Base-by-base conservation (phyloP, 2,113 vertebrate genomes). In the Oreamnos americanus region DNA sequence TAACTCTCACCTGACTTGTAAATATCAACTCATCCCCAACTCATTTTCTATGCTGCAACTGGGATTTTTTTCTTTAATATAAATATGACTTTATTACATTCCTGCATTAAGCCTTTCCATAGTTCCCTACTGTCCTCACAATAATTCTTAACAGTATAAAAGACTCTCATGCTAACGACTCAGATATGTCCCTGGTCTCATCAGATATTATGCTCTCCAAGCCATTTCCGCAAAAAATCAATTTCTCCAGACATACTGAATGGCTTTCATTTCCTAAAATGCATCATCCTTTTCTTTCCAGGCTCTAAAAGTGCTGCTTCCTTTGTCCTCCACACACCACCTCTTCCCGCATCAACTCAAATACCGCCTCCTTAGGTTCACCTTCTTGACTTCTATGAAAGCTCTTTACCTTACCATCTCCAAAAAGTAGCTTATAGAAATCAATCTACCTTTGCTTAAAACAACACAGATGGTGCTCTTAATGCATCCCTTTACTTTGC, bases 291-390 rank as follows among this genome's bases (percentile, higher is more conserved):
- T 28, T 91, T 55, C 58, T 71, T 33, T 36, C 78, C 43, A 71
- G 6, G 55, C 8, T 45, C 57, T 36, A 43, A 36, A 26, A 5
- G 7, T 33, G 19, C 55, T 30, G 3, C 23, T 92, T 84, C 43
- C 76, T 51, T 89, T 51, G 28, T 62, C 51, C 19, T 74, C 7
- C 25, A n/a, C 14, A 74, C 11, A 28, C 14, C 39, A 60, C 7
- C 25, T 25, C 14, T 79, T 1, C 17, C 43, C 9, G 0, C 1
- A 49, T 58, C 1, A 25, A 26, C 47, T 84, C 28, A 78, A 28
- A 15, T 28, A 10, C 4, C 2, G 0, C 5, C 26, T 57, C 17
- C 25, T 23, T 16, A n/a, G 10, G 16, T 3, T 26, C 49, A 71
- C 15, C 23, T 47, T 81, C 33, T 43, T 14, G 55, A 79, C 23